A percentile compares a stretch with the other conserved stretches of the same genome.
Evolutionary conservation across 2,113 vertebrate species (phyloP).

Genomic region (Syrmaticus mikado): DNA sequence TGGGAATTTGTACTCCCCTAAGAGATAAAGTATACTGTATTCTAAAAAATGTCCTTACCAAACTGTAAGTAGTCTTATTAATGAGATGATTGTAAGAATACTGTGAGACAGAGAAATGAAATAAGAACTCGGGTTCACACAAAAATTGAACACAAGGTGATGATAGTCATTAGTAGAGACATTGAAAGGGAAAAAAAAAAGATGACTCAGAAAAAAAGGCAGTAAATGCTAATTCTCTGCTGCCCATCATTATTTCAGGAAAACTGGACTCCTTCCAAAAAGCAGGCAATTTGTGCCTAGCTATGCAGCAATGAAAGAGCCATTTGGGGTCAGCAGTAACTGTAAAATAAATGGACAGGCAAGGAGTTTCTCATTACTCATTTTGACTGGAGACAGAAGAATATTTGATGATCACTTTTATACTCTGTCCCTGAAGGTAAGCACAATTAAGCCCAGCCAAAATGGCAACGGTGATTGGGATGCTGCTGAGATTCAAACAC

Average conservation of each 20-base stretch:
- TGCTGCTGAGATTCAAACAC: slow-evolving; percentile 13
- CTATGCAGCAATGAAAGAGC: slow-evolving; percentile 32
- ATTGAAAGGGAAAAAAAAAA: neutral
- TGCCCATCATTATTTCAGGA: slow-evolving; percentile 36
- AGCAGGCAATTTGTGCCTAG: neutral
- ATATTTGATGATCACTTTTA: slow-evolving; percentile 44
- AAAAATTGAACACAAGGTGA: neutral
- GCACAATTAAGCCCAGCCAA: slow-evolving; percentile 37
- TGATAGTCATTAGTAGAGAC: neutral
- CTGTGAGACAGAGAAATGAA: neutral
- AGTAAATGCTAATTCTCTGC: slow-evolving; percentile 28
- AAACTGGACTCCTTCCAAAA: slow-evolving; percentile 51
- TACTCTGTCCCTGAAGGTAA: slow-evolving; percentile 21
- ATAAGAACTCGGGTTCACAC: neutral
- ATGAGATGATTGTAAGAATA: neutral
- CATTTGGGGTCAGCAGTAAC: slow-evolving; percentile 45
- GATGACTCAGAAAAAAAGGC: neutral
- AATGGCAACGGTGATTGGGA: slow-evolving; percentile 6
- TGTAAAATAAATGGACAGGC: slow-evolving; percentile 52
- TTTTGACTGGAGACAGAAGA: slow-evolving; percentile 37
- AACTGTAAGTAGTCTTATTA: neutral
- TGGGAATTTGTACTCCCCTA: neutral
- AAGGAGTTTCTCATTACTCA: slow-evolving; percentile 49
- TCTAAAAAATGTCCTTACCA: neutral
- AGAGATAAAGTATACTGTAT: neutral